Conservation (phyloP, 2,888 invertebrate genomes). For the Nasonia oneida region DNA sequence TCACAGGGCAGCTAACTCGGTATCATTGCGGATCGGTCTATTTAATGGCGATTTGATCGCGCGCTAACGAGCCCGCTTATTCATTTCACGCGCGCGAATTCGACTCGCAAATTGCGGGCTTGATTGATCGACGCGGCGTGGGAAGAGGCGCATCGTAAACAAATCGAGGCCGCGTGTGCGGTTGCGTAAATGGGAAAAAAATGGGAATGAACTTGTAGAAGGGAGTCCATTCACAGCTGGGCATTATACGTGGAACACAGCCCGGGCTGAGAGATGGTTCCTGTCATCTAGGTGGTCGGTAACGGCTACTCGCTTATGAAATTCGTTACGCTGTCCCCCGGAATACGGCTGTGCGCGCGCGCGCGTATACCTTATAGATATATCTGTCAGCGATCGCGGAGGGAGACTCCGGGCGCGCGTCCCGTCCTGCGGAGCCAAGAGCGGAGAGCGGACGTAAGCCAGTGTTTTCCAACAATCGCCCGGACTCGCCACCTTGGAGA, state of each 20-base stretch:
- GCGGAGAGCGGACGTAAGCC: conserved; percentile 18
- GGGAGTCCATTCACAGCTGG: conserved; percentile 36
- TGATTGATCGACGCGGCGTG: conserved; percentile 30
- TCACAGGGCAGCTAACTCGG: neutral
- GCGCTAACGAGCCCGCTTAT: neutral
- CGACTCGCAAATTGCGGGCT: conserved; percentile 41
- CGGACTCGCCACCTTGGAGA: conserved; percentile 61
- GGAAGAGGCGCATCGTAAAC: neutral
- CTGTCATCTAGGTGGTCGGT: conserved; percentile 66
- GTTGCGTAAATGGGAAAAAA: conserved; percentile 7
- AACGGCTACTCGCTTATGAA: conserved; percentile 67
- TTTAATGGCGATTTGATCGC: conserved; percentile 25
- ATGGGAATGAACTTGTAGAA: conserved; percentile 28
- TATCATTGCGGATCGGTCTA: neutral
- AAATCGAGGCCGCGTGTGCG: neutral
- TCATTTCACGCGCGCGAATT: neutral
- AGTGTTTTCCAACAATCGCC: conserved; percentile 65
- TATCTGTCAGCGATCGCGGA: conserved; percentile 64
- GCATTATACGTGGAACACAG: conserved; percentile 48
- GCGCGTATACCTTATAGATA: conserved; percentile 14
- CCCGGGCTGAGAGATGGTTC: conserved; percentile 21
- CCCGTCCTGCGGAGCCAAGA: neutral
- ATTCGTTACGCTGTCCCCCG: conserved; percentile 69
- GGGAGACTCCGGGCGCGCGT: neutral
- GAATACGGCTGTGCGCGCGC: conserved; percentile 40